Evolutionary conservation across 2,113 vertebrate genomes (phyloP).

Genomic region (Picathartes gymnocephalus): DNA sequence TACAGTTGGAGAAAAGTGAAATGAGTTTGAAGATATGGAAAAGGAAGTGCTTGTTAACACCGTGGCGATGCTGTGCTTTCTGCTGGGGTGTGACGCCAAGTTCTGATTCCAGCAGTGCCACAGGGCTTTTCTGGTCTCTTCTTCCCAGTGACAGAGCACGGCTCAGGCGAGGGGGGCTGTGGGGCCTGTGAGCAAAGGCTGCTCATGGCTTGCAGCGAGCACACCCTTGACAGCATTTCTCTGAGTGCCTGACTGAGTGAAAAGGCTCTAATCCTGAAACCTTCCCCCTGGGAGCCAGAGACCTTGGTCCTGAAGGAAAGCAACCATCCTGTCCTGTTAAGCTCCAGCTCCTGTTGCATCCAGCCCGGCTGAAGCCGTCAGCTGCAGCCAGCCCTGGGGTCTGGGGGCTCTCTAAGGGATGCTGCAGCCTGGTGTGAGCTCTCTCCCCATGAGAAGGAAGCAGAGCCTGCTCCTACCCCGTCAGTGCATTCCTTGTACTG

Average conservation of each 20-base stretch:
- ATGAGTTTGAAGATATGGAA: neutral
- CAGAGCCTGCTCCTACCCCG: neutral
- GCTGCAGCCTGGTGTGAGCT: neutral
- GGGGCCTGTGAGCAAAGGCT: neutral
- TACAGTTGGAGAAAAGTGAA: neutral
- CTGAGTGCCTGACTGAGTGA: neutral
- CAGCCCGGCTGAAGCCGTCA: neutral
- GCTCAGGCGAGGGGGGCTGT: neutral
- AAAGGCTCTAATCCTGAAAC: neutral
- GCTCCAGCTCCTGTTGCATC: neutral
- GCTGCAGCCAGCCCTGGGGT: neutral
- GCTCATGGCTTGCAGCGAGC: neutral
- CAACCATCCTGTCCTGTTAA: rapidly evolving
- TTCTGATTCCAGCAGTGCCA: neutral
- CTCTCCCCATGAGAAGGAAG: neutral
- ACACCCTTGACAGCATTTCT: neutral
- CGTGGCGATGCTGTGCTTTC: neutral
- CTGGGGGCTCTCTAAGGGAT: neutral
- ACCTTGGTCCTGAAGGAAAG: neutral
- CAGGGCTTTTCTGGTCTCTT: neutral
- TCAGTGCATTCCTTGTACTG: neutral
- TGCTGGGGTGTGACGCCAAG: neutral
- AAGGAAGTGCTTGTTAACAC: neutral
- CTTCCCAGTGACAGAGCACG: neutral
- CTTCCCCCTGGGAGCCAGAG: neutral